These are phyloP conservation scores for Prionailurus bengalensis DNA, from an alignment of 2,113 vertebrate genomes.

Conservation along the genomic window DNA sequence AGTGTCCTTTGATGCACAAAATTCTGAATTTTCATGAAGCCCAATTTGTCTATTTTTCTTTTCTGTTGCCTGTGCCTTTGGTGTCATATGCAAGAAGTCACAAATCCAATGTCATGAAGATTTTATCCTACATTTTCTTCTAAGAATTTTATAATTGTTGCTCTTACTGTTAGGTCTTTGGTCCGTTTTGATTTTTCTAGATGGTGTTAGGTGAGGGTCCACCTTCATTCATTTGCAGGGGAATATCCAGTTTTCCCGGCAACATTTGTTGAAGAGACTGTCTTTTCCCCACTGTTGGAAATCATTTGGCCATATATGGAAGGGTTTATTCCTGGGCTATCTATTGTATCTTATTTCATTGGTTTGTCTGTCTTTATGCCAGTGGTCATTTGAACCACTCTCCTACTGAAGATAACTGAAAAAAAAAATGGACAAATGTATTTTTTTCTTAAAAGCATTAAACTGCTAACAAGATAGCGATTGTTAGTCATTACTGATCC, in stretches of 20 bases:
- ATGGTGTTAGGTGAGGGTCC: neutral
- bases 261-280: neutral
- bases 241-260: neutral
- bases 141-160: neutral
- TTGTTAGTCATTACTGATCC: neutral
- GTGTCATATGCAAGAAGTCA: neutral
- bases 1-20: neutral
- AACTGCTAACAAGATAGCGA: neutral
- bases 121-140: neutral
- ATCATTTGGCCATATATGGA: neutral
- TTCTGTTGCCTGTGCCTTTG: neutral
- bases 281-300: neutral
- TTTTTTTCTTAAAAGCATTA: neutral
- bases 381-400: neutral
- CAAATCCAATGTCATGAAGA: neutral
- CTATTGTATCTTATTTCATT: neutral
- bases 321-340: neutral
- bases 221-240: neutral
- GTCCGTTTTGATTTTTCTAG: neutral
- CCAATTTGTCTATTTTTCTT: neutral
- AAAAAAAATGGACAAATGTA: neutral
- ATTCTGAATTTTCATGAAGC: neutral
- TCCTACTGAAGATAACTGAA: neutral
- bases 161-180: neutral
- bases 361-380: neutral